Percentiles rank a stretch among this genome's conserved stretches.
phyloP scores from a whole-genome alignment of 1,140 invertebrate species.

The Bombus picipes region DNA sequence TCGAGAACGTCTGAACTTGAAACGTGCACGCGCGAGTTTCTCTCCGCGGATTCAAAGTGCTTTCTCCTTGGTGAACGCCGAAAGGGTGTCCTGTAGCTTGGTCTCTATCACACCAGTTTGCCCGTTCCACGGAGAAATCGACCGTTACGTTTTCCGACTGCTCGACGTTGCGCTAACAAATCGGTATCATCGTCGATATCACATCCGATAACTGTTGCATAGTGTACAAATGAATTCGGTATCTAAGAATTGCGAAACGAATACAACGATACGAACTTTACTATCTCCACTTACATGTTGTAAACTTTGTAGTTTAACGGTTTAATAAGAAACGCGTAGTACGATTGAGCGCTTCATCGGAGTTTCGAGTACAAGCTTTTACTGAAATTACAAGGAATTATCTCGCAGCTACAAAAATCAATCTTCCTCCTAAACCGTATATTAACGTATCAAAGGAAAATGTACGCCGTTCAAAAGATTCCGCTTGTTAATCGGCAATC shows the following conservation, averaged over 20 bases:
- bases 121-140: constrained; percentile 10
- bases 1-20: constrained; percentile 5
- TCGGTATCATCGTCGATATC: neutral
- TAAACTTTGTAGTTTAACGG: neutral
- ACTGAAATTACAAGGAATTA: neutral
- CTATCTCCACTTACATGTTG: neutral
- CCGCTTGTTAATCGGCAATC: neutral
- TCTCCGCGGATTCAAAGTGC: neutral
- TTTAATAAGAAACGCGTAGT: neutral
- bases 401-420: neutral
- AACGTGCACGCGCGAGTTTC: constrained; percentile 6
- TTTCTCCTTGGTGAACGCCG: constrained; percentile 41
- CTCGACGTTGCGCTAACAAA: neutral
- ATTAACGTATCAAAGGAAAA: neutral
- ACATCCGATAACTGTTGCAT: no score
- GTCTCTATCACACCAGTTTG: neutral
- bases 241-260: neutral
- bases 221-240: neutral
- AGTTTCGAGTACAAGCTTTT: neutral
- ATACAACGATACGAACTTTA: neutral
- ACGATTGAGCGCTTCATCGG: neutral
- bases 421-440: neutral
- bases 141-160: neutral
- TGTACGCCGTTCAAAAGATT: neutral
- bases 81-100: constrained; percentile 10